Base-by-base conservation (phyloP, 2,888 invertebrate genomes). In the Rhagophthalmus giganteus region DNA sequence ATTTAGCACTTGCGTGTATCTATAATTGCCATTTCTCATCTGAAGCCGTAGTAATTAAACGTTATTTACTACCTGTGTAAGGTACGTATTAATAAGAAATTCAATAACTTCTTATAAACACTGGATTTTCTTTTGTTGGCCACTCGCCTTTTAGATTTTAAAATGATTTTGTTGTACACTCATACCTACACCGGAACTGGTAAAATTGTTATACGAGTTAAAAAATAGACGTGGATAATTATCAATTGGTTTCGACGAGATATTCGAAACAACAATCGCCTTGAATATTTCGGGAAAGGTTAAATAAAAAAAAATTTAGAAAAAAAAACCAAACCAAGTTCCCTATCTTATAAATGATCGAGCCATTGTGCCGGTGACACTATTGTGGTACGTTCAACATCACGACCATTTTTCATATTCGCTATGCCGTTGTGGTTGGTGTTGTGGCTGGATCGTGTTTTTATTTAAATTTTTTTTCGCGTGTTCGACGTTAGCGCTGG, bases 331-430 rank as follows among this genome's bases (percentile, higher is more conserved):
- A 37, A 47, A 30, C 13, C 30, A 31, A 52, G 39, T 33, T 41
- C 45, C 28, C 47, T 24, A 41, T 37, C 38, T 47, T 52, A 52
- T 46, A 52, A 47, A 52, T 48, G 52, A 52, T 47, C 46, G 38
- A 47, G 52, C 47, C 32, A 52, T 52, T 52, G 52, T 52, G 31
- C 24, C 25, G 52, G 47, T 52, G 52, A 52, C 52, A 52, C 52
- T 40, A 52, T 52, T 52, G 47, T 52, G 41, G 47, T 31, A 41
- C 41, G 37, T 35, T 39, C 52, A 34, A 31, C 47, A 41, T 34
- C 52, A 26, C 14, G 47, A 39, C 35, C 26, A 48, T 52, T 47
- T 47, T 47, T 52, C 47, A 52, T 48, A 48, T 52, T 52, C 46
- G 47, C 47, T 52, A 52, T 52, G 47, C 47, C 47, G 52, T 48